Evolutionary conservation across 1,140 invertebrate species (phyloP).

Genomic region (Tachypleus tridentatus): DNA sequence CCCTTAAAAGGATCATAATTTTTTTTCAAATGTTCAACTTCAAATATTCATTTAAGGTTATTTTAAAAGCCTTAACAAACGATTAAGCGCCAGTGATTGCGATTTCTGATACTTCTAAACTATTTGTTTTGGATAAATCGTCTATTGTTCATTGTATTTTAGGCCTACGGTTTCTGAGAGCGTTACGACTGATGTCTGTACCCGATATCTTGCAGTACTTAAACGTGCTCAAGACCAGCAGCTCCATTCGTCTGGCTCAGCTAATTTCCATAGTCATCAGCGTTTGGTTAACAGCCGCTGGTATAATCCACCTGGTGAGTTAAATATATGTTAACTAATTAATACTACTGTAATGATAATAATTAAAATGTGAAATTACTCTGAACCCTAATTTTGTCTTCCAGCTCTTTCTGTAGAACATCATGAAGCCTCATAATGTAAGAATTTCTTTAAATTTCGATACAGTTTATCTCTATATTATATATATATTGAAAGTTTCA

Average conservation of each 20-base stretch:
- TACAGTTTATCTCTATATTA: not conserved
- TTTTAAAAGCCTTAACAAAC: not conserved
- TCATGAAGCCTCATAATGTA: no score
- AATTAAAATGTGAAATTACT: no score
- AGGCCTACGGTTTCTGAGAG: conserved; percentile 97
- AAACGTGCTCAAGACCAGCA: conserved; percentile 96
- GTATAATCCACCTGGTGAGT: conserved; percentile 92
- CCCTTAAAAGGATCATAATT: no score
- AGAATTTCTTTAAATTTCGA: not conserved
- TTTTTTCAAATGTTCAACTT: no score
- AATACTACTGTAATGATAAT: no score
- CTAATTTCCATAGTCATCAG: conserved; percentile 96
- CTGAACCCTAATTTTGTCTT: no score
- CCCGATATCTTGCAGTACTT: conserved; percentile 98
- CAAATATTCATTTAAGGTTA: no score
- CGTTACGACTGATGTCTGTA: conserved; percentile 97
- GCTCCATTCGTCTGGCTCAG: conserved; percentile 93
- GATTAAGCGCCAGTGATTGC: not conserved
- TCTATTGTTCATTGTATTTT: conserved; percentile 17
- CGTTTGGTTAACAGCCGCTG: conserved; percentile 90
- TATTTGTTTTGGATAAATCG: not conserved
- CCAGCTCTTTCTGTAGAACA: no score
- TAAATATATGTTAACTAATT: not conserved
- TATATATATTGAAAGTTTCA: not conserved
- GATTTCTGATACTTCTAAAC: no score